A percentile compares a stretch with the other conserved stretches of the same genome.
Conservation (phyloP, 2,797 vertebrate genomes). For the Catostomus latipinnis region DNA sequence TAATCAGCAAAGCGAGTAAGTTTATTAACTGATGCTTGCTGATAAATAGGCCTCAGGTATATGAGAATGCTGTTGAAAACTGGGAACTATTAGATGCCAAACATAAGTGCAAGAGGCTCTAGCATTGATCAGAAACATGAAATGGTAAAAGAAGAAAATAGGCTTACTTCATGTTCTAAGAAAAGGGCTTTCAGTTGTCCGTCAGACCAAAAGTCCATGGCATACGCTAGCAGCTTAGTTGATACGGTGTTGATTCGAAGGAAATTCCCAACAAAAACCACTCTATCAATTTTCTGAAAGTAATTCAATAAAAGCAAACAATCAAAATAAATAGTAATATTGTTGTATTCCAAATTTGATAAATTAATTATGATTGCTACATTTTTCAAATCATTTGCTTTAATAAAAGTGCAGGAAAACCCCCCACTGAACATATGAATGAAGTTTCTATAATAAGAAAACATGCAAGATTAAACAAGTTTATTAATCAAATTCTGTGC, state of each 20-base stretch:
- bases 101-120: too few relatives aligned
- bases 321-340: neutral
- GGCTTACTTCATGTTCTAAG: conserved; percentile 88
- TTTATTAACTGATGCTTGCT: neutral
- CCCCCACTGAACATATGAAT: neutral
- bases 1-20: neutral
- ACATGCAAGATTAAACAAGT: neutral
- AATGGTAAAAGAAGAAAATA: neutral
- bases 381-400: neutral
- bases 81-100: too few relatives aligned
- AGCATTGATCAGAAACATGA: too few relatives aligned
- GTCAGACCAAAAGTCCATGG: conserved; percentile 93
- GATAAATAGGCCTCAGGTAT: too few relatives aligned
- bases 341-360: neutral
- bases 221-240: conserved; percentile 89
- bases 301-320: neutral
- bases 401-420: neutral
- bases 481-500: too few relatives aligned
- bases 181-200: conserved; percentile 90
- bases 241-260: conserved; percentile 90
- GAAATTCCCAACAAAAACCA: conserved; percentile 92
- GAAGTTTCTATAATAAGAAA: neutral
- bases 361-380: neutral
- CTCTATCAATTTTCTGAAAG: conserved; percentile 85
- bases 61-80: too few relatives aligned